Evolutionary conservation across 1,140 invertebrate species (phyloP).

Genomic region (Gonatopus flavifemur): DNA sequence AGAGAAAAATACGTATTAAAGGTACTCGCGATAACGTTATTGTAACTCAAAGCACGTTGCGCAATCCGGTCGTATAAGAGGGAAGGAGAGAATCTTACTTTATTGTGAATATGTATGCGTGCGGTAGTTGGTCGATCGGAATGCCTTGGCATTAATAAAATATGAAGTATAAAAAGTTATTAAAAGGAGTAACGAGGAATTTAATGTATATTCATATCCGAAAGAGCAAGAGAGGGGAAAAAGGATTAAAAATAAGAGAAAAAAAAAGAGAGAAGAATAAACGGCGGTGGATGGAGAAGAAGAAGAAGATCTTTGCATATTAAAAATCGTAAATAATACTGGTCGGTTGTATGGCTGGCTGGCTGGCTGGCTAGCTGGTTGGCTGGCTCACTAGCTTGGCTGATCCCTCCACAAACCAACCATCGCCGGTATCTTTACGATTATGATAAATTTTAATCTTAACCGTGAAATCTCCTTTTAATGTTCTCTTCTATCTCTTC

Average conservation of each 20-base stretch:
- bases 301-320: conserved; percentile 28
- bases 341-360: too few relatives aligned
- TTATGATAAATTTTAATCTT: conserved; percentile 36
- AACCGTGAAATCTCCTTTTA: conserved; percentile 20
- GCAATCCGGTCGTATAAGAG: conserved; percentile 32
- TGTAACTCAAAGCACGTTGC: conserved; percentile 57
- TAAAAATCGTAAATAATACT: conserved; percentile 39
- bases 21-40: conserved; percentile 36
- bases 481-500: conserved; percentile 3
- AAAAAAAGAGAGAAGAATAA: conserved; percentile 12
- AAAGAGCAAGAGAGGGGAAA: conserved; percentile 14
- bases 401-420: neutral
- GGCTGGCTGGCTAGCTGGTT: too few relatives aligned
- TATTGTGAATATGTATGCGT: too few relatives aligned
- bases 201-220: conserved; percentile 51
- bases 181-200: conserved; percentile 49
- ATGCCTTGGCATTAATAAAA: conserved; percentile 51
- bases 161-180: conserved; percentile 54
- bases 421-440: conserved; percentile 28
- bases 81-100: neutral
- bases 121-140: conserved; percentile 42
- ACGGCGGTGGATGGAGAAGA: conserved; percentile 3
- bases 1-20: conserved; percentile 29
- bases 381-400: too few relatives aligned
- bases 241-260: conserved; percentile 12